Percentiles rank a stretch among this genome's conserved stretches.
Conservation (phyloP, 2,797 vertebrate genomes). For the Ctenopoma multispine region DNA sequence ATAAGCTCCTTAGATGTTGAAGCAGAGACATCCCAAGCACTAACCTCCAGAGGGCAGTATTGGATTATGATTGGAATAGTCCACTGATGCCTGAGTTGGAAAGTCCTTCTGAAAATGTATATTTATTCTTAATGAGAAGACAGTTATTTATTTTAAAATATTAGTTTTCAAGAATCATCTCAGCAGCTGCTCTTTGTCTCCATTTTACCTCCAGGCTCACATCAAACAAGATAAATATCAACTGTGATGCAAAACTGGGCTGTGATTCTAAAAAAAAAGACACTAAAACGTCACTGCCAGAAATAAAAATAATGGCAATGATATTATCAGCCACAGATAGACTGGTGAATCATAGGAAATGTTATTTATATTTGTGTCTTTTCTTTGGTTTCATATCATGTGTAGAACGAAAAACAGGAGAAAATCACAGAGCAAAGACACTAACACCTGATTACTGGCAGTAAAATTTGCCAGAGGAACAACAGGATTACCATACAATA, state of each 20-base stretch:
- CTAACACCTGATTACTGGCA: constrained; percentile 39
- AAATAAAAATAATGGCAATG: constrained; percentile 35
- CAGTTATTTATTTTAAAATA: constrained; percentile 3
- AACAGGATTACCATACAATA: constrained; percentile 16
- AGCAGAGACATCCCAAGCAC: no score
- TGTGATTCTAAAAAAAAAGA: constrained; percentile 3
- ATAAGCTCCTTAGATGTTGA: no score
- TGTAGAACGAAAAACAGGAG: constrained; percentile 32
- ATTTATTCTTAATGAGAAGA: constrained; percentile 10
- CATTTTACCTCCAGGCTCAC: constrained; percentile 15
- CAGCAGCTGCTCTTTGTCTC: constrained; percentile 19
- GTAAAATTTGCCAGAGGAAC: constrained; percentile 38
- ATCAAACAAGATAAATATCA: constrained; percentile 34
- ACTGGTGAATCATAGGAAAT: constrained; percentile 13
- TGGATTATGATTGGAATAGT: background rate
- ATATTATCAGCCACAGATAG: constrained; percentile 33
- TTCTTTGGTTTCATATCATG: constrained; percentile 25
- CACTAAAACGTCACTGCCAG: constrained; percentile 41
- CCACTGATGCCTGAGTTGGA: background rate
- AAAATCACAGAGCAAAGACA: constrained; percentile 48
- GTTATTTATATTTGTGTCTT: constrained; percentile 13
- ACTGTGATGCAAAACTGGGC: constrained; percentile 14
- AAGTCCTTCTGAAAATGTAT: constrained; percentile 1
- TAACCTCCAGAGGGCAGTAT: constrained; percentile 61
- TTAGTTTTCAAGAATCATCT: constrained; percentile 13